phyloP scores from a whole-genome alignment of 2,113 vertebrate genomes.

The Muscicapa adusta region DNA sequence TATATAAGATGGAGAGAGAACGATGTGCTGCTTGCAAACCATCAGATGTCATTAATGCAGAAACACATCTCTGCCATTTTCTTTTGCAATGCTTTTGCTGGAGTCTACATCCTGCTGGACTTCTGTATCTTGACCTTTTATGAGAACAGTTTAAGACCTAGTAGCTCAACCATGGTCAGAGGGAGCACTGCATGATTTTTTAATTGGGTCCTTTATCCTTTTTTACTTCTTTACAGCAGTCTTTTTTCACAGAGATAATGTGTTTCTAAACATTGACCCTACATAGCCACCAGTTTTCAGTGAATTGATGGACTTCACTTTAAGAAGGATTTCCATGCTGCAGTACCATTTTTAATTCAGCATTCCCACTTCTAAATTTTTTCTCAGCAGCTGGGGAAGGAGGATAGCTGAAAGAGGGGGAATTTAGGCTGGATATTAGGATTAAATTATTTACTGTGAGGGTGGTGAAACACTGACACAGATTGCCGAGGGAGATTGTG shows the following conservation, averaged over 20 bases:
- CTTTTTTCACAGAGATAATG: not conserved
- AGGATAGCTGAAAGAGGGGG: not conserved
- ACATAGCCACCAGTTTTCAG: not conserved
- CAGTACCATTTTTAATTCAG: not conserved
- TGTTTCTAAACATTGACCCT: not conserved
- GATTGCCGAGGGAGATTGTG: rapidly evolving
- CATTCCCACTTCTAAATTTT: not conserved
- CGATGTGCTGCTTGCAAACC: not conserved
- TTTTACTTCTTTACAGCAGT: not conserved
- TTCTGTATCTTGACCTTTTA: not conserved
- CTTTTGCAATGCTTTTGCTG: not conserved
- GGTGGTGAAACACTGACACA: rapidly evolving
- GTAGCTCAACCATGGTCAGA: not conserved
- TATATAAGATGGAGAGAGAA: not conserved
- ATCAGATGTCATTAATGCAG: not conserved
- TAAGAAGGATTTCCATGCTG: not conserved
- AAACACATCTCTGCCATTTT: not conserved
- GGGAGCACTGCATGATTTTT: not conserved
- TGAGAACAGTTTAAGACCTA: not conserved
- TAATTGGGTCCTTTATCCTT: not conserved
- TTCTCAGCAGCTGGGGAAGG: not conserved
- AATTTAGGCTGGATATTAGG: not conserved
- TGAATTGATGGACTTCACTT: not conserved
- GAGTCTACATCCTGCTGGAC: not conserved
- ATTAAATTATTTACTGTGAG: not conserved